phyloP scores from a whole-genome alignment of 2,113 vertebrate species.

The Ophiodon elongatus region DNA sequence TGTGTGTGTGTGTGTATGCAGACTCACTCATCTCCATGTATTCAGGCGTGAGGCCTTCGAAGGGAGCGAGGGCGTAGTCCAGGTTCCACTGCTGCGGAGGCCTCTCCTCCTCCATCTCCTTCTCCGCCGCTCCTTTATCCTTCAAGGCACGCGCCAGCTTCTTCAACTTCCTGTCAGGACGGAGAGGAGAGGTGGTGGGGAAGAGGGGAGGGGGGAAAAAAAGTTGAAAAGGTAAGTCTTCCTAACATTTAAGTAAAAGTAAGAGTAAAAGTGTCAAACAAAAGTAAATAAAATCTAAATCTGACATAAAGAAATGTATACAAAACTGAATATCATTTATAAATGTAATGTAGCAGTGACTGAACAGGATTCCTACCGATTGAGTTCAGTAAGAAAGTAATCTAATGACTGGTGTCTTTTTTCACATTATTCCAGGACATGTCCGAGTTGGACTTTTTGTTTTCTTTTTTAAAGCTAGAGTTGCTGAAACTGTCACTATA shows the following conservation, averaged over 20 bases:
- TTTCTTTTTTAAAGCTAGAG: background rate
- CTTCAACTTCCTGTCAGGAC: conserved; percentile 90
- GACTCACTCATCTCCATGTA: conserved; percentile 99
- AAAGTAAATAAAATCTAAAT: background rate
- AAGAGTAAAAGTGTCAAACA: background rate
- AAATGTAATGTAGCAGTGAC: background rate
- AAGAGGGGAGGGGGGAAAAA: background rate
- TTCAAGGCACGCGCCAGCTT: conserved; percentile 92
- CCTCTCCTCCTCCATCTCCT: conserved; percentile 80
- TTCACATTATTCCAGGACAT: background rate
- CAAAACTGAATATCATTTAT: too few species aligned
- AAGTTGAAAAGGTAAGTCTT: background rate
- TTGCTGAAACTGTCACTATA: background rate
- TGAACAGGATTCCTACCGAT: background rate
- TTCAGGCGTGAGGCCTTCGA: conserved; percentile 95
- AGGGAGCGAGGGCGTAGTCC: conserved; percentile 92
- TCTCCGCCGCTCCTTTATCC: conserved; percentile 84
- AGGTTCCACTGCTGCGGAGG: conserved; percentile 93
- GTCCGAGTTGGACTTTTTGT: background rate
- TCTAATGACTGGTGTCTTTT: background rate
- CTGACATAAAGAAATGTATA: background rate
- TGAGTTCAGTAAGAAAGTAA: background rate
- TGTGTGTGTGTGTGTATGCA: background rate
- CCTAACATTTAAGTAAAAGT: background rate
- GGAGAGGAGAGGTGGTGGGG: background rate